Conservation (phyloP, 2,797 vertebrate species). For the Hemitrygon akajei region DNA sequence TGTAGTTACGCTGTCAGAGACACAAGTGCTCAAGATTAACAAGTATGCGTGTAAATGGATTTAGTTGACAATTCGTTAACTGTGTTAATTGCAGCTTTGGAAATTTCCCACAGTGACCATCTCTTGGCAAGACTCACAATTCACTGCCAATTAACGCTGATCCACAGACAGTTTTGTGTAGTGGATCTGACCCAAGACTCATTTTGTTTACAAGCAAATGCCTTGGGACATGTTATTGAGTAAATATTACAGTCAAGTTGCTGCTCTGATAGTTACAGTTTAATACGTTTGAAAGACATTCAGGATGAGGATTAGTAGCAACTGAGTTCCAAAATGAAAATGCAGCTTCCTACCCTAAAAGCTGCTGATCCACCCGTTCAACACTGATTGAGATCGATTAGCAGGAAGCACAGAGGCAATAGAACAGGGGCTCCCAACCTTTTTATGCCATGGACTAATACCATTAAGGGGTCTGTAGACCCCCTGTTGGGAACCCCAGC, state of each 20-base stretch:
- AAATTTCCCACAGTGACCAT: not conserved
- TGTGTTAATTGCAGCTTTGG: not conserved
- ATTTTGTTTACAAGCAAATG: not conserved
- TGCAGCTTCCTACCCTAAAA: not conserved
- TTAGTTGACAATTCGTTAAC: not conserved
- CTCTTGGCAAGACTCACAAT: not conserved
- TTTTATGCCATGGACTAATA: too few species aligned
- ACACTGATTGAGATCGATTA: not conserved
- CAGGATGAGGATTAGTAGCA: not conserved
- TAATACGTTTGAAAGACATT: not conserved
- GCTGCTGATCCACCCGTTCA: not conserved
- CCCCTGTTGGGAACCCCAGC: too few species aligned
- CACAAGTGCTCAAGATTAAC: not conserved
- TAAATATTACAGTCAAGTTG: not conserved
- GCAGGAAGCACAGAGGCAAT: not conserved
- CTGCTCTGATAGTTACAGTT: not conserved
- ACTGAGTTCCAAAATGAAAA: not conserved
- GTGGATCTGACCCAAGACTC: not conserved
- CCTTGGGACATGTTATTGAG: not conserved
- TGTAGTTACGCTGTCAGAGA: not conserved
- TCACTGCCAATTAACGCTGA: not conserved
- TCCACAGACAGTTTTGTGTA: not conserved
- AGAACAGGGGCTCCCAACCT: too few species aligned
- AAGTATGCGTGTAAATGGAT: not conserved
- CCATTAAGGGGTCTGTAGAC: too few species aligned